phyloP scores from a whole-genome alignment of 2,113 vertebrate species.

The Perca fluviatilis region DNA sequence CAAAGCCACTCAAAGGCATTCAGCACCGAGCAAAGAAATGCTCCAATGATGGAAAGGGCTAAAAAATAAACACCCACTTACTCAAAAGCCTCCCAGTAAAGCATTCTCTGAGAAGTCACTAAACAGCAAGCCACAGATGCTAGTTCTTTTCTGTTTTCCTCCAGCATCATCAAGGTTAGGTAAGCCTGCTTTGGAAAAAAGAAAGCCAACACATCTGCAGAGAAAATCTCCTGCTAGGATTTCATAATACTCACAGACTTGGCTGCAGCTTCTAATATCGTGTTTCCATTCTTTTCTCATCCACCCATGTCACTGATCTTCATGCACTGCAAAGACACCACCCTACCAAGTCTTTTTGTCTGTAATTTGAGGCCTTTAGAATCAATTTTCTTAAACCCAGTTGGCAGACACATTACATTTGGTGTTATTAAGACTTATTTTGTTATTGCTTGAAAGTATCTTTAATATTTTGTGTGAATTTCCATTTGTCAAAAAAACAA shows the following conservation, averaged over 20 bases:
- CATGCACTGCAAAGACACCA: not conserved
- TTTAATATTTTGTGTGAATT: not conserved
- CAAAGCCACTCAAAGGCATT: constrained; percentile 35
- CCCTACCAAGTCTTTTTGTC: not conserved
- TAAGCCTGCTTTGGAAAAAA: constrained; percentile 3
- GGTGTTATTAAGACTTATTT: no score
- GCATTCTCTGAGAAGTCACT: constrained; percentile 34
- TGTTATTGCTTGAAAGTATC: not conserved
- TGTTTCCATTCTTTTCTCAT: not conserved
- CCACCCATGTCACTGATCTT: not conserved
- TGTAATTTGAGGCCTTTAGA: not conserved
- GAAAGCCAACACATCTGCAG: not conserved
- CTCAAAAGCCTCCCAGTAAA: constrained; percentile 5
- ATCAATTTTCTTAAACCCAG: not conserved
- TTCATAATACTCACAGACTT: not conserved
- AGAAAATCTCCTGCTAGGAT: not conserved
- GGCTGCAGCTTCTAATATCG: not conserved
- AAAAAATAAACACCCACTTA: constrained; percentile 49
- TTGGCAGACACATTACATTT: not conserved
- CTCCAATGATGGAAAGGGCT: constrained; percentile 23
- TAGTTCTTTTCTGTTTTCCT: constrained; percentile 14
- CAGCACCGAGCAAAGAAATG: constrained; percentile 9
- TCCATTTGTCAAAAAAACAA: not conserved
- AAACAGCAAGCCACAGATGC: constrained; percentile 29
- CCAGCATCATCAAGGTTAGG: constrained; percentile 21